Conservation (phyloP, 1,140 invertebrate genomes). For the Oscheius sp. region DNA sequence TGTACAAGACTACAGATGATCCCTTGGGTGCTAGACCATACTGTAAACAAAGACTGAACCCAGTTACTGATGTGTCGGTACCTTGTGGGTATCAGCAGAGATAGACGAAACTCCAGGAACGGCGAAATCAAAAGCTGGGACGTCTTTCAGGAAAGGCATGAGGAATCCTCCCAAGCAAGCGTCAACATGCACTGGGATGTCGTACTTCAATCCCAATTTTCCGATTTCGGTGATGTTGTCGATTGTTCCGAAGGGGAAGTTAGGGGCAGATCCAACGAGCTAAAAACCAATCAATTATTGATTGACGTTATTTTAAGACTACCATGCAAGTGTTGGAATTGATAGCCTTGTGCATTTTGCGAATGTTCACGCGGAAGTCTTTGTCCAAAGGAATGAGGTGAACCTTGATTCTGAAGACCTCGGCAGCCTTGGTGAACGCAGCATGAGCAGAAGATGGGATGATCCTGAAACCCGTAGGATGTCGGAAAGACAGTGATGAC, state of each 20-base stretch:
- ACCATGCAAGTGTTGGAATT: conserved; percentile 80
- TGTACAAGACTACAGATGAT: conserved; percentile 86
- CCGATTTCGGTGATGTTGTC: conserved; percentile 85
- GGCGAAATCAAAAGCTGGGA: conserved; percentile 87
- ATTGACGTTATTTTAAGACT: neutral
- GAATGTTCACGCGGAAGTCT: conserved; percentile 72
- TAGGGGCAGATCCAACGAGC: conserved; percentile 86
- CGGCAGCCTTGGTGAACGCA: conserved; percentile 93
- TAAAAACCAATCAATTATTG: neutral
- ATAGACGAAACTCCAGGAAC: conserved; percentile 93
- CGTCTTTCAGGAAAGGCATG: conserved; percentile 81
- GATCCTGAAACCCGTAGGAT: conserved; percentile 62
- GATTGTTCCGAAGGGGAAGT: conserved; percentile 95
- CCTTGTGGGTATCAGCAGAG: conserved; percentile 93
- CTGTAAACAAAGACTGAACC: too few species aligned
- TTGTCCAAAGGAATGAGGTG: conserved; percentile 74
- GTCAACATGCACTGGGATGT: conserved; percentile 95
- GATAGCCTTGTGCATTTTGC: conserved; percentile 78
- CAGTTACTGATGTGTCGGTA: neutral
- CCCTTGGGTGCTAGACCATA: conserved; percentile 96
- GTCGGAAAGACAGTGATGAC: neutral
- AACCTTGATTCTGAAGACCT: conserved; percentile 79
- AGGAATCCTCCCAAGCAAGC: conserved; percentile 90
- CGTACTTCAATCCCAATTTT: conserved; percentile 73
- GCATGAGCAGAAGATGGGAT: conserved; percentile 85